These are phyloP conservation scores for Arctocebus calabarensis DNA, from an alignment of 2,797 vertebrate genomes.

Conservation along the genomic window DNA sequence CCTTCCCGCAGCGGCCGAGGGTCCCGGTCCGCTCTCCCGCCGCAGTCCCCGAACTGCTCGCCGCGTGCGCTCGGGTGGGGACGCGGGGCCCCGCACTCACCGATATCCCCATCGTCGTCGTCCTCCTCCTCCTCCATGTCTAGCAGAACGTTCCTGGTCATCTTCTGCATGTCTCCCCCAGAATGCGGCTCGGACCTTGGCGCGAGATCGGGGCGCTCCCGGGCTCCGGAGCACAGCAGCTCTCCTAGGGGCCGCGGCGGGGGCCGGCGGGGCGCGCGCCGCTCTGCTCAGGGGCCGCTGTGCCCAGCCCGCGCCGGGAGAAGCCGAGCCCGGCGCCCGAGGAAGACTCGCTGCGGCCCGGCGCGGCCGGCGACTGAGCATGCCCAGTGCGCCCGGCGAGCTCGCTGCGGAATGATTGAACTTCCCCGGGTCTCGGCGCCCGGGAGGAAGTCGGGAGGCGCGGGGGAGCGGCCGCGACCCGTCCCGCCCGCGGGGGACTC, in stretches of 20 bases:
- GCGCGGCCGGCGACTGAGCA: constrained; percentile 71
- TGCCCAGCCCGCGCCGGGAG: background rate
- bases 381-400: constrained; percentile 71
- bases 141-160: constrained; percentile 74
- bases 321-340: background rate
- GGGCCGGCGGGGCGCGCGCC: background rate
- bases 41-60: background rate
- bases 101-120: constrained; percentile 79
- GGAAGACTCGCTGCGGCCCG: background rate
- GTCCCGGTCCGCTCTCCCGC: background rate
- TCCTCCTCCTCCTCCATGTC: constrained; percentile 79
- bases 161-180: constrained; percentile 61
- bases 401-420: constrained; percentile 2
- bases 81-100: constrained; percentile 49
- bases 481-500: background rate
- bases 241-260: background rate
- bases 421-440: background rate
- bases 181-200: background rate
- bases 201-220: background rate
- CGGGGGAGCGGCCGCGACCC: background rate
- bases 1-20: background rate
- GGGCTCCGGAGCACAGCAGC: background rate
- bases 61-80: background rate
- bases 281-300: background rate
- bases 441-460: constrained; percentile 56